Base-by-base conservation (phyloP, 2,113 vertebrate species). In the Mirounga angustirostris region DNA sequence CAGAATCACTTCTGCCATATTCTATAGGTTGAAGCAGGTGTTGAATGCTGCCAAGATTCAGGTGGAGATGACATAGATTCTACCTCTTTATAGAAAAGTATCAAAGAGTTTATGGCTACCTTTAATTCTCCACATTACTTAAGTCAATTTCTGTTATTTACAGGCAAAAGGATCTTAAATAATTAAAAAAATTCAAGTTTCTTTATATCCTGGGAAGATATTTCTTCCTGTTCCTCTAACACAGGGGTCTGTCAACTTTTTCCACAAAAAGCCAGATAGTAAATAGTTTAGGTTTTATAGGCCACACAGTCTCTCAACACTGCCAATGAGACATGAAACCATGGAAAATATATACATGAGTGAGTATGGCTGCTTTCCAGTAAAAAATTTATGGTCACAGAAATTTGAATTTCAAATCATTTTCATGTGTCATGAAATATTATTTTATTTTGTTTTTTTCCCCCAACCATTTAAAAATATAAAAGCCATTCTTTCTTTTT, bases 321-420 rank as follows among this genome's bases (percentile, higher is more conserved):
- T 93, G 96, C 85, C 84, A 85, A 7, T 74, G 81, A 93, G 28
- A 65, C 65, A 93, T 80, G 54, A 93, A 93, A 58, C 59, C 93
- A 43, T 82, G 73, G 89, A 78, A 96, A 95, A 81, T 58, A 80
- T 36, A 69, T 50, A 93, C 90, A 94, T 54, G 33, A 97, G 40
- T 50, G n/a, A 71, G n/a, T n/a, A 43, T 92, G 54, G 56, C 84
- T 94, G 30, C 40, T 40, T 83, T 91, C 52, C 76, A 89, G 46
- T 65, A 54, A 90, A 71, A 86, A 43, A 28, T 93, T 84, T 94
- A 84, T 92, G 63, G 79, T 79, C 58, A 33, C 52, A 33, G 59
- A 97, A 97, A 73, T 81, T 85, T 54, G 36, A 95, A 94, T 86
- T 92, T 81, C 43, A 65, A 76, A 33, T 88, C 85, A 88, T 93